Base-by-base conservation (phyloP, 2,797 vertebrate genomes). In the Prionace glauca region DNA sequence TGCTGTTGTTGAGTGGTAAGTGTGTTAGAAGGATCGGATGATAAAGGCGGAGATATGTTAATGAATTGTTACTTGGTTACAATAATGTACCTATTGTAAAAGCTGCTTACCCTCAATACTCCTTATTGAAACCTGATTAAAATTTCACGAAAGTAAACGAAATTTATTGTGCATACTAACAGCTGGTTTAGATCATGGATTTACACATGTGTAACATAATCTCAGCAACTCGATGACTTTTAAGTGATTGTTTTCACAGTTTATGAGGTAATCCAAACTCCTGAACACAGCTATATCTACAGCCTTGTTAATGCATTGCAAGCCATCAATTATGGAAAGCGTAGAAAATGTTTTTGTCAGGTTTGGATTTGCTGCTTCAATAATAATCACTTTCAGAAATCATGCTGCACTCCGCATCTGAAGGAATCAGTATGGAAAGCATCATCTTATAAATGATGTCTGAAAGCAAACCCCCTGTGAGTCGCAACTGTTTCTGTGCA, bases 171-270 rank as follows among this genome's bases (percentile, higher is more conserved):
- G 32, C 26, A 1, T 60, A 77, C 29, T 95, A 77, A 95, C 93
- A 95, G 71, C 93, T 95, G 93, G 93, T 72, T 95, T 95, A 29
- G 93, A 95, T 95, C 29, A 95, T 16, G 5, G 90, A 92, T 92
- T 92, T 92, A 36, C 62, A 69, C 65, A 22, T 24, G 65, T 92
- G 93, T 95, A 74, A 95, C 41, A 32, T 71, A 95, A 95, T 77
- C 93, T 95, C 24, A 50, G 41, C 26, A 69, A 77, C 45, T 10
- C 74, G 29, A 74, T 74, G 93, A 56, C 26, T 95, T 94, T 72
- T 72, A 72, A 95, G 93, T 71, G 26, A 77, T 95, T 65, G 88
- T 65, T 77, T 56, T 72, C 50, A 72, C 41, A 77, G 93, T 95
- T 95, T 95, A 77, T 95, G 50, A 72, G 41, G 69, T 77, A 95